Evolutionary conservation across 2,113 vertebrate species (phyloP), one percentile per base, ranked within the genome.

Genomic region (Psittacara wagleri): DNA sequence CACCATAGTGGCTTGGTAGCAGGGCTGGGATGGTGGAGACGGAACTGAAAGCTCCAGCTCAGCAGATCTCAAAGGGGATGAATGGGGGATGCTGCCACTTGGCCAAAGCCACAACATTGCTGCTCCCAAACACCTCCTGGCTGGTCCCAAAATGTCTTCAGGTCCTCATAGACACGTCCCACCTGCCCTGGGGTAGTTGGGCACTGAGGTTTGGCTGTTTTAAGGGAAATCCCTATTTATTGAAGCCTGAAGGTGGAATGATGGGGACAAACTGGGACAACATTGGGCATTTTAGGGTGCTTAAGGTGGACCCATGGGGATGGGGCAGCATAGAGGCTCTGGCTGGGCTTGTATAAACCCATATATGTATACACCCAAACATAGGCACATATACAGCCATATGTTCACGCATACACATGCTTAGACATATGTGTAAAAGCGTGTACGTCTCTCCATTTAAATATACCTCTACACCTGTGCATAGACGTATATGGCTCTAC

Each of bases 1-100:
- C 4, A 43, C 29, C 23, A 66, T 17, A 55, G 62, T 46, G 86
- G 57, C 37, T 46, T 7, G 2, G 22, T 39, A 84, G 52, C 31
- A 23, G 39, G 28, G 63, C 22, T 78, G 79, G 35, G 24, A 16
- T 27, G 41, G 64, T 1, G 2, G 41, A 39, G 67, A 2, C 3
- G 51, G 88, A 96, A 94, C 86, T 2, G 49, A 96, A 94, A 96
- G 67, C 51, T 77, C 54, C 46, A 13, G 54, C 68, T 95, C 95
- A 97, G 92, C 83, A 46, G 3, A 49, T 86, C 76, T 74, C 33
- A 3, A 29, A 85, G 23, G 17, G 48, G 33, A 2, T 37, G 31
- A 17, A 74, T 20, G 10, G 3, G 8, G 19, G 39, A 44, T 75
- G 62, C 41, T 90, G 24, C 13, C 2, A 0, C 12, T 54, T 8